phyloP scores from a whole-genome alignment of 2,113 vertebrate species.

The Rhabdomys dilectus region DNA sequence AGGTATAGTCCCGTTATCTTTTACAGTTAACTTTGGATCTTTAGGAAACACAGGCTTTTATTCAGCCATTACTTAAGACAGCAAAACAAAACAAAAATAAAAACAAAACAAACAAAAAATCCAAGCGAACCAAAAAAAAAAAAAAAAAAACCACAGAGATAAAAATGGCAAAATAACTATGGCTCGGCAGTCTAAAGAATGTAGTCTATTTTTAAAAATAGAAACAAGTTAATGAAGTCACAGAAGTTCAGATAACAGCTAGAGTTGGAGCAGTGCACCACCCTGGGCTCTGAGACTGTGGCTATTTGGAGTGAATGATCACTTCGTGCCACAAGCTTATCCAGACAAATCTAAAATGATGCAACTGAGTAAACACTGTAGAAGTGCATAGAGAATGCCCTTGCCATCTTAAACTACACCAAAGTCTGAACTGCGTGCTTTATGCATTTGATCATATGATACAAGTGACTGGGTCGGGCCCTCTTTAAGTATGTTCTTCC shows the following conservation, averaged over 20 bases:
- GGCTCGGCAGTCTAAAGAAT: neutral
- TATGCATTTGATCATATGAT: neutral
- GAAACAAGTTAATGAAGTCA: neutral
- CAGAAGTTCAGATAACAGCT: neutral
- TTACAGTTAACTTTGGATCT: neutral
- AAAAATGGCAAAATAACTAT: constrained; percentile 57
- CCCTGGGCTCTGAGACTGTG: neutral
- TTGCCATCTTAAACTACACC: neutral
- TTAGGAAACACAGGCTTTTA: constrained; percentile 14
- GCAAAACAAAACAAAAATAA: neutral
- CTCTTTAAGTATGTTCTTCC: neutral
- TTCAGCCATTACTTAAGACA: constrained; percentile 37
- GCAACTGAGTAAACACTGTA: neutral
- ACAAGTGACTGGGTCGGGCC: neutral
- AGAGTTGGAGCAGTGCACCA: neutral
- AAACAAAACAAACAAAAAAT: neutral
- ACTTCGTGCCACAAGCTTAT: neutral
- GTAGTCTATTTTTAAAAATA: neutral
- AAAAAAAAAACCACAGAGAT: neutral
- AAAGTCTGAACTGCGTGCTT: neutral
- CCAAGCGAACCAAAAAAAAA: neutral
- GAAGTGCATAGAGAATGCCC: neutral
- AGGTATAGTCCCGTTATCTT: neutral
- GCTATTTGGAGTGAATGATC: neutral
- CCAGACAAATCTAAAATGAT: neutral